phyloP scores from a whole-genome alignment of 2,888 invertebrate species.

The Xiphydria camelus region DNA sequence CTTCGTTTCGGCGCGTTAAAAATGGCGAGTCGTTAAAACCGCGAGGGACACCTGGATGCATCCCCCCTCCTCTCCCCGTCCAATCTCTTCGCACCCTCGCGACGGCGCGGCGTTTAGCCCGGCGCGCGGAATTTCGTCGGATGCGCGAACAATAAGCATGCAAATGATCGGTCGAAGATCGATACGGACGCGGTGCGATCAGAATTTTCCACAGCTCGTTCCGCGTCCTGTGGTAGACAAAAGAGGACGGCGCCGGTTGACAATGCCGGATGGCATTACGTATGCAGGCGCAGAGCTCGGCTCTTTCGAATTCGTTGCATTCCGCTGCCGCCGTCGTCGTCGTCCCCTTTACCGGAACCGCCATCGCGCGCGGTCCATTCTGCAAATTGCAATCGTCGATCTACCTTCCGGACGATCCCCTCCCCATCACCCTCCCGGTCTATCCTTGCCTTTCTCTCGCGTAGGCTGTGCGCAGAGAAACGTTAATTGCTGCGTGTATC shows the following conservation, averaged over 20 bases:
- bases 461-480: too few species aligned
- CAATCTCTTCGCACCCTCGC: constrained; percentile 6
- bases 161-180: constrained; percentile 59
- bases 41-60: too few species aligned
- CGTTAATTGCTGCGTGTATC: too few species aligned
- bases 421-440: constrained; percentile 14
- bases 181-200: constrained; percentile 53
- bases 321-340: constrained; percentile 36
- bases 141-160: constrained; percentile 56
- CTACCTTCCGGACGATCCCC: constrained; percentile 16
- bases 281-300: constrained; percentile 52
- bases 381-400: constrained; percentile 46
- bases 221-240: constrained; percentile 40
- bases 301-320: constrained; percentile 57
- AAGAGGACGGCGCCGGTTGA: constrained; percentile 31
- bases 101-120: too few species aligned
- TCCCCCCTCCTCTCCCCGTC: constrained; percentile 8
- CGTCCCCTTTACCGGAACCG: constrained; percentile 6
- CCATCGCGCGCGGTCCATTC: constrained; percentile 29
- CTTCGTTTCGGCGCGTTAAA: too few species aligned
- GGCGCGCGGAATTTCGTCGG: constrained; percentile 49
- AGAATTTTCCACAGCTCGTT: constrained; percentile 52
- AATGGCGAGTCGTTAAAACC: too few species aligned
- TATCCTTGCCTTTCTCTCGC: constrained; percentile 13
- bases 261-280: constrained; percentile 48